Base-by-base conservation (phyloP, 2,797 vertebrate species). In the Selene dorsalis region DNA sequence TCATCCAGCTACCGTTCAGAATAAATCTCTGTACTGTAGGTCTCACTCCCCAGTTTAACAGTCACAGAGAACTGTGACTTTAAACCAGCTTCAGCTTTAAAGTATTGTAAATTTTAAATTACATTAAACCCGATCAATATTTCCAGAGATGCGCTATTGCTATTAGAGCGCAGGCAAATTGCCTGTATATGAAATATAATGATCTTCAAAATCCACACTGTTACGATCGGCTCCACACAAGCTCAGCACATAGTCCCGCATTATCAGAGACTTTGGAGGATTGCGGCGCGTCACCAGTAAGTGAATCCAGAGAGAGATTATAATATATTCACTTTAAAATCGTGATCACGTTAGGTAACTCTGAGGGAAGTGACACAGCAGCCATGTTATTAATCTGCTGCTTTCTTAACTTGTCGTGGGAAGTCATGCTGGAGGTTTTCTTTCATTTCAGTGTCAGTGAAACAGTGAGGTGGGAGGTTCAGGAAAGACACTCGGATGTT, bases 361-460 rank as follows among this genome's bases (percentile, higher is more conserved):
- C 30, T 24, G 38, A 30, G 41, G 39, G 64, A 62, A 43, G 10
- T 9, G 45, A 66, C n/a, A 53, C 17, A n/a, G 66, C 39, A 71
- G 74, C 64, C 65, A 72, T 85, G 77, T 90, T 74, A 65, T 30
- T 57, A 63, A 11, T 55, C 35, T 75, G 66, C 58, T 24, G 55
- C 52, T 47, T 41, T 52, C 20, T 50, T 24, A 7, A 28, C 24
- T 41, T 32, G 72, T 26, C 63, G n/a, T 28, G 11, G 39, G 38
- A 73, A 60, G 52, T 30, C n/a, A 24, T 11, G 20, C 14, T 13
- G 32, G 28, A 39, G 30, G 13, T 69, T 47, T 79, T 52, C 38
- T 38, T 7, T 67, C 4, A 22, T 59, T 58, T 4, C 18, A 32
- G 17, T 67, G 48, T 81, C 63, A 8, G n/a, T 41, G 72, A 48